These are phyloP conservation scores for Orcinus orca DNA, from an alignment of 2,113 vertebrate species.

Conservation along the genomic window DNA sequence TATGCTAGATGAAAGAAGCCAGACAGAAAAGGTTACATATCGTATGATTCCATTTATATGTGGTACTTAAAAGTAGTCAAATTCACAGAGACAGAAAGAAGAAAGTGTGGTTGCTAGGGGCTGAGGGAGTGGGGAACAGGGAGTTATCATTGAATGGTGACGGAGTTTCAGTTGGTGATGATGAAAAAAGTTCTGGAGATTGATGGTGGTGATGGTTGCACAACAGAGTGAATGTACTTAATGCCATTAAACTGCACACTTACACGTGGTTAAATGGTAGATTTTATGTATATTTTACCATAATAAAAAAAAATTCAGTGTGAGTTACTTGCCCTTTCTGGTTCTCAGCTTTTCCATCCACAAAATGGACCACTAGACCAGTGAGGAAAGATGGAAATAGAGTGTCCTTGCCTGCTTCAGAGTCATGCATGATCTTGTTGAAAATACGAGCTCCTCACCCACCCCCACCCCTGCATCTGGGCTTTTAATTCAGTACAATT, in stretches of 20 bases:
- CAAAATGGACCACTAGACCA: not conserved
- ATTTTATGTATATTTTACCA: not conserved
- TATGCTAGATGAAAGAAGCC: not conserved
- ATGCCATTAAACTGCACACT: not conserved
- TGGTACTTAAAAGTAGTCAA: not conserved
- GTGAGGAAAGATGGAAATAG: not conserved
- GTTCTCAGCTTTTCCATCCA: not conserved
- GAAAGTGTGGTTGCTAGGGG: not conserved
- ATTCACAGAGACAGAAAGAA: not conserved
- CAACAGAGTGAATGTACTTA: not conserved
- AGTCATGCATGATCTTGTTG: not conserved
- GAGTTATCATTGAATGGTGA: no score
- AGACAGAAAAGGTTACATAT: not conserved
- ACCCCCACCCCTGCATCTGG: no score
- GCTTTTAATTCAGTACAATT: not conserved
- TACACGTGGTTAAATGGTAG: not conserved
- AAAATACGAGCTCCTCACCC: fast-evolving
- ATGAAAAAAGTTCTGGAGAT: not conserved
- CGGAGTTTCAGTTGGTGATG: no score
- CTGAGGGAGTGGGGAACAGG: no score
- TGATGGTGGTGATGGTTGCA: fast-evolving
- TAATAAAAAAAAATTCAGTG: not conserved
- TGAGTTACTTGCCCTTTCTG: not conserved
- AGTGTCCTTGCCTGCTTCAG: not conserved
- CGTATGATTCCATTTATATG: not conserved